A percentile compares a stretch with the other conserved stretches of the same genome.
Conservation (phyloP, 92 coral and sea anemone genomes). For the Parazoanthus atlanticus region DNA sequence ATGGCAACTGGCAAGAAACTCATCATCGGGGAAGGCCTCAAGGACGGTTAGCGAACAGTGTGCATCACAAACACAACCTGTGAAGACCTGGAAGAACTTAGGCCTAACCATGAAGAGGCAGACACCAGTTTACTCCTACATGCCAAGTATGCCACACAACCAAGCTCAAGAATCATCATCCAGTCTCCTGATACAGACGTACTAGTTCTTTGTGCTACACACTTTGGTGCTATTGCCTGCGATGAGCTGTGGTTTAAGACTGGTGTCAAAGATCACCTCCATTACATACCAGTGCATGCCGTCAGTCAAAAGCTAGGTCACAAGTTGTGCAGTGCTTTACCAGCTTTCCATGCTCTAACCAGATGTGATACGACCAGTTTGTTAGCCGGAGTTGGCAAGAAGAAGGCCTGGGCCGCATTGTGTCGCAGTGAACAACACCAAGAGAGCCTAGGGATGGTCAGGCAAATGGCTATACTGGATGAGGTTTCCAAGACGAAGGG, state of each 20-base stretch:
- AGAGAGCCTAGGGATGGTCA: conserved; percentile 10
- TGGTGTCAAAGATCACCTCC: conserved; percentile 36
- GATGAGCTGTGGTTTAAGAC: conserved; percentile 51
- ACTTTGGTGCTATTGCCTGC: conserved; percentile 32
- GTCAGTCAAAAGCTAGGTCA: conserved; percentile 32
- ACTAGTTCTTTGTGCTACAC: conserved; percentile 29
- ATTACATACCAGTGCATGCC: conserved; percentile 39
- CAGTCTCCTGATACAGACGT: conserved; percentile 63
- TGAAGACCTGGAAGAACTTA: conserved; percentile 3
- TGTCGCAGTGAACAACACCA: conserved; percentile 25
- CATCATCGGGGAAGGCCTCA: too few species aligned
- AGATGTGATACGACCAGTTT: conserved; percentile 44
- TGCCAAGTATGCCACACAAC: conserved; percentile 46
- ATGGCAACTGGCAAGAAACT: conserved; percentile 4
- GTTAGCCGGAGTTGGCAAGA: conserved; percentile 35
- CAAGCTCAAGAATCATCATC: conserved; percentile 27
- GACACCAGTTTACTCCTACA: conserved; percentile 59
- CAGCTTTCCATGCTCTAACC: conserved; percentile 48
- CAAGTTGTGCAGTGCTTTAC: conserved; percentile 22
- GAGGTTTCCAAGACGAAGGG: conserved; percentile 14
- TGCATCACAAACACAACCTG: conserved; percentile 1
- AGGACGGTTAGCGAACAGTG: conserved; percentile 44
- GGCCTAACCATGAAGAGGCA: conserved; percentile 57
- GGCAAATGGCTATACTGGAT: conserved; percentile 18
- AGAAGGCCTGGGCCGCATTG: conserved; percentile 25